Conservation (phyloP, 1,140 invertebrate genomes). For the Scaptomyza hsui region DNA sequence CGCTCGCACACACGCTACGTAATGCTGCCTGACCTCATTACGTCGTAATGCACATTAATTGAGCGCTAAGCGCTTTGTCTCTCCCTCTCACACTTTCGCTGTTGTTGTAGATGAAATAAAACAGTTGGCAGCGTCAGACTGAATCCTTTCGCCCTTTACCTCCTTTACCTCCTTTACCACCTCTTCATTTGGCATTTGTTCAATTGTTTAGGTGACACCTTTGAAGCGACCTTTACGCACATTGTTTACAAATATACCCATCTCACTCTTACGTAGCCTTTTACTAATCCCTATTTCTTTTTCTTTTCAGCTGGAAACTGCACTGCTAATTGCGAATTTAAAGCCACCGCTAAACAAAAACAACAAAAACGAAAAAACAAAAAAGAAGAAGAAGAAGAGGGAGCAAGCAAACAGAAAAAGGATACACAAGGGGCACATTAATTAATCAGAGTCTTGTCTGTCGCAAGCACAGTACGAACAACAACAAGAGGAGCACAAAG, state of each 20-base stretch:
- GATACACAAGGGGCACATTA: conserved; percentile 48
- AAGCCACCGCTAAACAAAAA: conserved; percentile 18
- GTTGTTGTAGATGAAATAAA: conserved; percentile 18
- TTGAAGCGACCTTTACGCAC: conserved; percentile 9
- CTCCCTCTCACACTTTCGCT: neutral
- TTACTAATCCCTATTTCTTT: conserved; percentile 42
- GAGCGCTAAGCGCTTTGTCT: neutral
- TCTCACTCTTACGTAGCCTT: conserved; percentile 20
- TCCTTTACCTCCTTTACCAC: neutral
- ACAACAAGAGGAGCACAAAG: conserved; percentile 11
- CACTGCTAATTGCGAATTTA: conserved; percentile 60
- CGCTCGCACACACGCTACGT: neutral
- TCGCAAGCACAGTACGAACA: conserved; percentile 14
- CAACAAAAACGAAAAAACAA: conserved; percentile 5
- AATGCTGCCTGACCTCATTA: conserved; percentile 5
- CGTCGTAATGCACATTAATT: conserved; percentile 11
- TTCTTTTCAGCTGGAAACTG: conserved; percentile 66
- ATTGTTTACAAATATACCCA: too few species aligned
- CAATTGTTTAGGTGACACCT: conserved; percentile 14
- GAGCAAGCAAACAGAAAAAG: conserved; percentile 27
- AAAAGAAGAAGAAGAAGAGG: neutral
- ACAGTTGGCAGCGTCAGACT: conserved; percentile 3
- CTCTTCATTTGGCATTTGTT: conserved; percentile 6
- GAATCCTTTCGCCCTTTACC: neutral
- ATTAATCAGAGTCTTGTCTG: conserved; percentile 70